Evolutionary conservation across 2,888 invertebrate genomes (phyloP), one percentile per base, ranked within the genome.

Genomic region (Drosophila koepferae): DNA sequence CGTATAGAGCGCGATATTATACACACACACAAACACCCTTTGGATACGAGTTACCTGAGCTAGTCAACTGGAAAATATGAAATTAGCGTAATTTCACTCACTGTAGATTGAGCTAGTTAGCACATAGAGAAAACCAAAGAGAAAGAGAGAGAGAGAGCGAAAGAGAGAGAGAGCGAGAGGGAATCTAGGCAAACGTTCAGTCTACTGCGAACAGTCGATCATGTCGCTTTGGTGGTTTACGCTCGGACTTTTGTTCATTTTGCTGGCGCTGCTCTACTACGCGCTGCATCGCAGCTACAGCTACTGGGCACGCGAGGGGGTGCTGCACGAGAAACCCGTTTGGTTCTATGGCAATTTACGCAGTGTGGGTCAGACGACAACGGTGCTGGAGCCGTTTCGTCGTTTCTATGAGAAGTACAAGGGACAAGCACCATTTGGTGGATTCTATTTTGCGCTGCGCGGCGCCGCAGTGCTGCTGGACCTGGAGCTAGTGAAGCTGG

Each of bases 401-500:
- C 65, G 82, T 0, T 85, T 88, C 69, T 92, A 92, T 56, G 55
- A 73, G 40, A 85, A 90, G 69, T 89, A 85, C 69, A 91, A 90
- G 70, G 77, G 77, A 0, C 76, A 67, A 16, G 84, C 82, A 9
- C 82, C 84, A 0, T 90, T 91, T 63, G 90, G 85, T 0, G 91
- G 92, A 9, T 86, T 90, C 61, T 92, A 90, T 53, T 79, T 92
- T 12, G 82, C 90, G 2, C 38, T 91, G 31, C 77, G 81, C 0
- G 86, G 84, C 0, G 84, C 80, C 0, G 80, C 83, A 0, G 49
- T 92, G 1, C 56, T 90, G 2, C 73, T 91, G 44, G 91, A 92
- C 48, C 77, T 93, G 31, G 92, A 93, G 8, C 67, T 93, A 18
- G 86, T 93, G 2, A 92, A 92, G 63, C 63, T 73, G 20, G 81